Conservation (phyloP, 2,797 vertebrate species). For the Pantherophis vulpinus region DNA sequence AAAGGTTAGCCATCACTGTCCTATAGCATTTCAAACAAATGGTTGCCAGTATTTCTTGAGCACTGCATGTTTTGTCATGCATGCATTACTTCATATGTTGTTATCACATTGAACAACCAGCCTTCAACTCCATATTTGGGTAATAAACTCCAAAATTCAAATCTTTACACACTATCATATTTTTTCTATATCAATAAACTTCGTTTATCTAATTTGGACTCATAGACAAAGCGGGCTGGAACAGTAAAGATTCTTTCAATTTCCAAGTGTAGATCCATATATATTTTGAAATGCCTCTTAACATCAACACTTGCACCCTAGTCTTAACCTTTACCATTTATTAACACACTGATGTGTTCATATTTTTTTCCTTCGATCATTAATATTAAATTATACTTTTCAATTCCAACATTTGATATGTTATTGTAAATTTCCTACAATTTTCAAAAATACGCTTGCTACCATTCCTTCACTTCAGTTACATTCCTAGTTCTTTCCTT, state of each 20-base stretch:
- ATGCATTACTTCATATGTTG: not conserved
- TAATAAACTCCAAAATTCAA: not conserved
- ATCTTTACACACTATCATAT: not conserved
- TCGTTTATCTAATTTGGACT: not conserved
- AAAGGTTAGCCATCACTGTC: too few species aligned
- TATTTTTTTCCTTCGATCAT: not conserved
- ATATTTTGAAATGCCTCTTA: not conserved
- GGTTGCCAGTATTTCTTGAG: not conserved
- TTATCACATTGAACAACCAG: not conserved
- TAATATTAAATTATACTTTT: not conserved
- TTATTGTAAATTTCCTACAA: not conserved
- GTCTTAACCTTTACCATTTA: not conserved
- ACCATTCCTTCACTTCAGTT: not conserved
- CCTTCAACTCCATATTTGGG: not conserved
- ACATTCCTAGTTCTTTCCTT: not conserved
- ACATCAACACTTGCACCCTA: not conserved
- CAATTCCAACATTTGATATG: not conserved
- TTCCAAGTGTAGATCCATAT: not conserved
- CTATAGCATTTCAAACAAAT: too few species aligned
- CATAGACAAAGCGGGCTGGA: not conserved
- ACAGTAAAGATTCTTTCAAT: not conserved
- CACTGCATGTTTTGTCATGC: not conserved
- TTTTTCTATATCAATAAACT: not conserved
- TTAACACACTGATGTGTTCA: not conserved
- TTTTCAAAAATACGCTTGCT: not conserved